Percentiles rank a stretch among this genome's conserved stretches.
phyloP scores from a whole-genome alignment of 2,797 vertebrate species.

The Agapornis canus region DNA sequence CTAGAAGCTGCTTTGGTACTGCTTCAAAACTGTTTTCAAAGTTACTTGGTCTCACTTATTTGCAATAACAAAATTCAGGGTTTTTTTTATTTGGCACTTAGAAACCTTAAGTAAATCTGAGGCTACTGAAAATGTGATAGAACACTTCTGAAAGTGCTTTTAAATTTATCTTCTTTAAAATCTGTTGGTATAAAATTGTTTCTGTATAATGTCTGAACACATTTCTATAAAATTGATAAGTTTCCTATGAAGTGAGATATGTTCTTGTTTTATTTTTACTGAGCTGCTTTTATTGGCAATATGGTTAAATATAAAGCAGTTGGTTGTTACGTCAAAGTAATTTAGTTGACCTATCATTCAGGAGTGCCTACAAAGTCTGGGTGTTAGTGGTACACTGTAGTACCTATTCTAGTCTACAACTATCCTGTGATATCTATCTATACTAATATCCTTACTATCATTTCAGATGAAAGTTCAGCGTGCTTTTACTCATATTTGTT shows the following conservation, averaged over 20 bases:
- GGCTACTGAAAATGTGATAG: not conserved
- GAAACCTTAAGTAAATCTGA: not conserved
- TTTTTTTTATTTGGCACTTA: rapidly evolving
- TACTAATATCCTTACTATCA: not conserved
- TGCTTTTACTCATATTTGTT: not conserved
- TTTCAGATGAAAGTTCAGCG: not conserved
- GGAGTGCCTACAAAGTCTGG: not conserved
- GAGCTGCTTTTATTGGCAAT: not conserved
- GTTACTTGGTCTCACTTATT: not conserved
- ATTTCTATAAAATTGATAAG: not conserved
- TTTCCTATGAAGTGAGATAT: not conserved
- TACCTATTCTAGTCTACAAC: not conserved
- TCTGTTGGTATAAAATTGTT: not conserved
- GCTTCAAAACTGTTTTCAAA: not conserved
- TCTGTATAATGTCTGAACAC: not conserved
- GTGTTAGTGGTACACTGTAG: not conserved
- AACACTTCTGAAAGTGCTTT: not conserved
- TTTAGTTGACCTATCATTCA: not conserved
- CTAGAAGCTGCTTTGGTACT: not conserved
- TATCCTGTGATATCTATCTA: not conserved
- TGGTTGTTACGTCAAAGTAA: not conserved
- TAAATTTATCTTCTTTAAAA: not conserved
- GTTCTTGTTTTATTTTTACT: not conserved
- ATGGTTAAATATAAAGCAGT: not conserved
- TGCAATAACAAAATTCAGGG: not conserved